A percentile compares a stretch with the other conserved stretches of the same genome.
Evolutionary conservation across 2,888 invertebrate genomes (phyloP).

Genomic region (Scrobipalpa atriplicella): DNA sequence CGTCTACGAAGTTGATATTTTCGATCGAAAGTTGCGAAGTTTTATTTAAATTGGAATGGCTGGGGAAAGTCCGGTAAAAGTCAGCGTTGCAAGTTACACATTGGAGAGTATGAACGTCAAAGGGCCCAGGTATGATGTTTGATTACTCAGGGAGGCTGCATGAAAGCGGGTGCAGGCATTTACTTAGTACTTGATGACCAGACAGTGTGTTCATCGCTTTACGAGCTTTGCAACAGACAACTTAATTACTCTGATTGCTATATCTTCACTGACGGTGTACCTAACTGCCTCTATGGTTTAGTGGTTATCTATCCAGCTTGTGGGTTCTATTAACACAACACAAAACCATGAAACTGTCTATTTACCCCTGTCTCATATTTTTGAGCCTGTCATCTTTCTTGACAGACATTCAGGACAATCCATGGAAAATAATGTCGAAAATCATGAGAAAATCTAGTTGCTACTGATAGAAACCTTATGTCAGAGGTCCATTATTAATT

Average conservation of each 20-base stretch:
- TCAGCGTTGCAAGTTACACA: conserved; percentile 55
- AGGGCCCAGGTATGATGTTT: conserved; percentile 67
- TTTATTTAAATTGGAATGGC: conserved; percentile 15
- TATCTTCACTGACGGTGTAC: conserved; percentile 1
- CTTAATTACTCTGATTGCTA: conserved; percentile 1
- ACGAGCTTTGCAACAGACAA: neutral
- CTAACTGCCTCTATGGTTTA: neutral
- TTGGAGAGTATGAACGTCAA: conserved; percentile 68
- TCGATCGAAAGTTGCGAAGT: conserved; percentile 30
- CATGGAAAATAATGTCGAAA: too few relatives aligned
- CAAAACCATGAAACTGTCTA: too few relatives aligned
- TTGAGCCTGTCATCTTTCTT: too few relatives aligned
- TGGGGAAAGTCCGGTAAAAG: conserved; percentile 34
- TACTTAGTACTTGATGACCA: conserved; percentile 63
- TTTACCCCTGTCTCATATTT: too few relatives aligned
- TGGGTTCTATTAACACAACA: too few relatives aligned
- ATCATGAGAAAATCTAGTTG: too few relatives aligned
- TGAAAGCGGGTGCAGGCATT: conserved; percentile 69
- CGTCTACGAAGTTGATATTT: conserved; percentile 4
- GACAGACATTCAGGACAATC: too few relatives aligned
- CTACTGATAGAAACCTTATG: too few relatives aligned
- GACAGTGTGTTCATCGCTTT: conserved; percentile 61
- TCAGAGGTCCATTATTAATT: too few relatives aligned
- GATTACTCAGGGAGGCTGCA: conserved; percentile 64
- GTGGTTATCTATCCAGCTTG: conserved; percentile 47